phyloP scores from a whole-genome alignment of 2,113 vertebrate genomes.

The Macquaria australasica region DNA sequence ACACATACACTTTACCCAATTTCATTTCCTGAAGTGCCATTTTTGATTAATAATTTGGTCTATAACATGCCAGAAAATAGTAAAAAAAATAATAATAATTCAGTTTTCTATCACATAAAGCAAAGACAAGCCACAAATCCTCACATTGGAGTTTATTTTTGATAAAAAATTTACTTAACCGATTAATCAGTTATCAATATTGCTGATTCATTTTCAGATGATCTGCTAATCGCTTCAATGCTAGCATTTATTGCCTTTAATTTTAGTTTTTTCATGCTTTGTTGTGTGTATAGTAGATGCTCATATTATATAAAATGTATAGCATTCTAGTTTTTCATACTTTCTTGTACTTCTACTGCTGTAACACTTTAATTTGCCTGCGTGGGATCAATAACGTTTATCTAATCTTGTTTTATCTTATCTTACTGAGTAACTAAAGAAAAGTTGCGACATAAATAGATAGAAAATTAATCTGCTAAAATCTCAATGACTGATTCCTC shows the following conservation, averaged over 20 bases:
- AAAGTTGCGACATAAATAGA: background rate
- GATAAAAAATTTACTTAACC: background rate
- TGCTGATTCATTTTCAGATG: background rate
- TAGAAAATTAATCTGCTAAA: background rate
- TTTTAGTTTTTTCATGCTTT: background rate
- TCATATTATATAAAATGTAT: background rate
- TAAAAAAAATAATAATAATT: background rate
- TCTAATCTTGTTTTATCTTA: background rate
- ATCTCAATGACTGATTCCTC: no score
- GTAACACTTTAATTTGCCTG: background rate
- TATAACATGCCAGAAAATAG: background rate
- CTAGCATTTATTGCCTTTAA: background rate
- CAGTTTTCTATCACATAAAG: background rate
- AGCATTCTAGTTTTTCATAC: background rate
- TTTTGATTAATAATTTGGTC: background rate
- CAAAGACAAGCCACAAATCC: background rate
- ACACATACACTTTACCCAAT: background rate
- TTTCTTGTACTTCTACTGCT: background rate
- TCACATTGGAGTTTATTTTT: background rate
- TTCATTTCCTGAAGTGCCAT: background rate
- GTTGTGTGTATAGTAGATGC: background rate
- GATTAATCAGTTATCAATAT: background rate
- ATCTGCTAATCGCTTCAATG: background rate
- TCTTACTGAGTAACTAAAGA: background rate
- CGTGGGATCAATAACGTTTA: background rate